Base-by-base conservation (phyloP, 2,888 invertebrate species). In the Seladonia tumulorum region DNA sequence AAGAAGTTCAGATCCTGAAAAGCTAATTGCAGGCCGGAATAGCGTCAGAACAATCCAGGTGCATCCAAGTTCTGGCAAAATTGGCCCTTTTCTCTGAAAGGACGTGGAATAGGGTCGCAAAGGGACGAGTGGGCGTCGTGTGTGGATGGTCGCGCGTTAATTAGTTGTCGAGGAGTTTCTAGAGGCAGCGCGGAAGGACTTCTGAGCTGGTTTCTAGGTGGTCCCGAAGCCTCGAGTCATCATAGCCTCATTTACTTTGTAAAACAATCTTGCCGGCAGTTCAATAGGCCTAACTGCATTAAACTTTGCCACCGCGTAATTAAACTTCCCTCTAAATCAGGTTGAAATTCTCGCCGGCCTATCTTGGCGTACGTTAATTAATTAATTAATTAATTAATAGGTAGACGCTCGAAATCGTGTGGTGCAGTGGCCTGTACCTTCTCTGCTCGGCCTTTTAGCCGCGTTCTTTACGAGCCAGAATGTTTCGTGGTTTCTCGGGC, bases 191-290 rank as follows among this genome's bases (percentile, higher is more conserved):
- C 80, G 85, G 88, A 85, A 91, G 87, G 89, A 90, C 87, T 88
- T 84, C 75, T n/a, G 53, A 79, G 68, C 77, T 87, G 89, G 90
- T 90, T 91, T 90, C 92, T 90, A 91, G 94, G 94, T 94, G 94
- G 94, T 94, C 93, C 91, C 88, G 91, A 93, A 93, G 90, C 89
- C 91, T 89, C 93, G 93, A 94, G 94, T 94, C 94, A 94, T 94
- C 94, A 93, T 94, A 93, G 93, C 90, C 94, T 94, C 94, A 94
- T 94, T 94, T 94, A 94, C 93, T 93, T 91, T 90, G 93, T 92
- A 93, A 94, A 94, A 94, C 93, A 94, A 94, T 94, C 93, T 93
- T 90, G 90, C 91, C 92, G 89, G 89, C 90, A 92, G 92, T 91
- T 92, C 93, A 90, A 93, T 92, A 91, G 90, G 90, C 92, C 92